phyloP scores from a whole-genome alignment of 1,140 invertebrate species.

The Trichomalopsis sarcophagae region DNA sequence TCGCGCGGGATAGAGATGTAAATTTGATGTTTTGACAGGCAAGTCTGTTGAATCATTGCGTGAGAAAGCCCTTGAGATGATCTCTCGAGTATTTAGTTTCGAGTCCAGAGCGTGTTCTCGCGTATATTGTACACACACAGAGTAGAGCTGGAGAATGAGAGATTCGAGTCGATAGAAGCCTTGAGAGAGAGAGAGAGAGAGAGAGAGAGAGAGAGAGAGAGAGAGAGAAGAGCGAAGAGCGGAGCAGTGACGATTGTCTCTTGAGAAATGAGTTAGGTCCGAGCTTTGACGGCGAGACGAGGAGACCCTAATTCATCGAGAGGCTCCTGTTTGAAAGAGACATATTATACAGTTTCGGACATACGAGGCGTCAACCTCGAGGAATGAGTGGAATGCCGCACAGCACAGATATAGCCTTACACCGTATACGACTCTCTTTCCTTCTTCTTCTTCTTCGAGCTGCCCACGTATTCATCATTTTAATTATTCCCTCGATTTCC shows the following conservation, averaged over 20 bases:
- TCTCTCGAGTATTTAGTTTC: conserved; percentile 26
- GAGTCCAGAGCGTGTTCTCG: neutral
- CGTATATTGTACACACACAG: neutral
- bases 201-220: neutral
- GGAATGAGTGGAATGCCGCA: conserved; percentile 24
- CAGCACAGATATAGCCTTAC: neutral
- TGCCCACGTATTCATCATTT: conserved; percentile 34
- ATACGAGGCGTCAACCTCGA: conserved; percentile 23
- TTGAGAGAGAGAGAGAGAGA: neutral
- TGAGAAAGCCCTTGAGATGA: conserved; percentile 11
- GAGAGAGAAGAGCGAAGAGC: too few species aligned
- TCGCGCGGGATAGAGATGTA: conserved; percentile 1
- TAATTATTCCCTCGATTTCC: conserved; percentile 30
- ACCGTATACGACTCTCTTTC: neutral
- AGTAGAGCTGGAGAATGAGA: neutral
- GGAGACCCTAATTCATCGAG: conserved; percentile 47
- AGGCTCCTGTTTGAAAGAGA: conserved; percentile 42
- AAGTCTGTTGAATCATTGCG: conserved; percentile 5
- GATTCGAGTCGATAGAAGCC: neutral
- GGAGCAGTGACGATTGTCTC: conserved; percentile 42
- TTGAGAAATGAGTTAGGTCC: conserved; percentile 50
- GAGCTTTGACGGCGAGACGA: conserved; percentile 30
- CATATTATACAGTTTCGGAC: conserved; percentile 37
- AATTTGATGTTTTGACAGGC: conserved; percentile 9
- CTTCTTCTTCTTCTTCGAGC: neutral